Conservation (phyloP, 2,888 invertebrate species). For the Trichogramma evanescens region DNA sequence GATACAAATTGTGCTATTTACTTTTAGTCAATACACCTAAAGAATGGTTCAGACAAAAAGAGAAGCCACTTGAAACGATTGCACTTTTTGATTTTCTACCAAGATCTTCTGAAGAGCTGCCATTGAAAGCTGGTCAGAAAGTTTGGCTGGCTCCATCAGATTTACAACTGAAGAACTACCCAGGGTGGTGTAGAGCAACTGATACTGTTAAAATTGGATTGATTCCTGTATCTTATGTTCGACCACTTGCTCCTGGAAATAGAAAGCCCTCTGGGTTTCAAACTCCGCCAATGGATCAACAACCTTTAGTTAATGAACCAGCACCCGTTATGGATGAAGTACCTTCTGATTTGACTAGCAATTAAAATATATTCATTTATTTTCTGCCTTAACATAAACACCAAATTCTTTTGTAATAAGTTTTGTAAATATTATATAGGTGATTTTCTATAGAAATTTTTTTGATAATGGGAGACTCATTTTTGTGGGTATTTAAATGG, state of each 20-base stretch:
- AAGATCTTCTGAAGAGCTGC: constrained; percentile 66
- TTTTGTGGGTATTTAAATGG: no score
- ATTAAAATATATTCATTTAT: no score
- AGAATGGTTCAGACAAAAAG: constrained; percentile 55
- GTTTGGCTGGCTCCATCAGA: constrained; percentile 77
- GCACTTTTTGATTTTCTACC: constrained; percentile 72
- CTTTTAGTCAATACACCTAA: constrained; percentile 58
- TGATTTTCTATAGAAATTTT: no score
- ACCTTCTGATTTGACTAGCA: no score
- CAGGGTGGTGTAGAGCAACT: constrained; percentile 42
- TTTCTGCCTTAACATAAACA: no score
- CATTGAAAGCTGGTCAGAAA: constrained; percentile 68
- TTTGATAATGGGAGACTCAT: no score
- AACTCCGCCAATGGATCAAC: no score
- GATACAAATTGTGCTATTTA: background rate
- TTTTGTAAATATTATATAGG: no score
- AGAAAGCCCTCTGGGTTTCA: no score
- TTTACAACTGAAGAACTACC: constrained; percentile 61
- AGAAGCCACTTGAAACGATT: constrained; percentile 57
- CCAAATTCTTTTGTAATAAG: no score
- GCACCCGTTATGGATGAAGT: no score
- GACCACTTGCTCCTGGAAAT: constrained; percentile 10
- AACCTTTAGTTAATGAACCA: no score
- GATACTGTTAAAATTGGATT: constrained; percentile 38
- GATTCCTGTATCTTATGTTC: constrained; percentile 39